Evolutionary conservation across 2,797 vertebrate species (phyloP).

Genomic region (Halcyon badia): DNA sequence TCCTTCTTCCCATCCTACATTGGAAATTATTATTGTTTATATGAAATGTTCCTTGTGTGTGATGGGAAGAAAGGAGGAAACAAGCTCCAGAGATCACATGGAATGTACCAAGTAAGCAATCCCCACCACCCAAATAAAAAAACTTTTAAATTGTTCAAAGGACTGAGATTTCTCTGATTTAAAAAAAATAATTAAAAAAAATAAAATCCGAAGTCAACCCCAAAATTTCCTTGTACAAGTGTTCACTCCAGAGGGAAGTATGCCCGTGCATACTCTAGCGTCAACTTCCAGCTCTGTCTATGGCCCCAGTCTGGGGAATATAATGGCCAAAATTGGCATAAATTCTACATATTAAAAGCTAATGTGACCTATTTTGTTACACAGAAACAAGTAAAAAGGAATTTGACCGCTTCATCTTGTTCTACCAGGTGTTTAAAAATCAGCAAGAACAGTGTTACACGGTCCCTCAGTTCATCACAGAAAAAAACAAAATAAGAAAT

Average conservation of each 20-base stretch:
- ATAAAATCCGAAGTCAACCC: neutral
- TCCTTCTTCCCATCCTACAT: neutral
- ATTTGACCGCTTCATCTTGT: neutral
- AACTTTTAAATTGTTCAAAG: neutral
- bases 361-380: neutral
- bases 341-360: neutral
- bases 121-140: neutral
- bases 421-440: neutral
- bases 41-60: neutral
- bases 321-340: fast-evolving
- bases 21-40: neutral
- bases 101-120: neutral
- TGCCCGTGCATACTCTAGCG: fast-evolving
- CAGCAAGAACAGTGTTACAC: neutral
- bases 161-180: neutral
- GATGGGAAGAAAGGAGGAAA: neutral
- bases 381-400: neutral
- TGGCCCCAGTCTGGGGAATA: neutral
- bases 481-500: neutral
- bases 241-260: neutral
- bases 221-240: neutral
- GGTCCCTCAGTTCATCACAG: neutral
- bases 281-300: neutral
- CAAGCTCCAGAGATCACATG: neutral
- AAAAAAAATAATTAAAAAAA: no score